Evolutionary conservation across 92 coral and sea anemone genomes (phyloP), one percentile per base, ranked within the genome.

Genomic region (Actinostola sp.): DNA sequence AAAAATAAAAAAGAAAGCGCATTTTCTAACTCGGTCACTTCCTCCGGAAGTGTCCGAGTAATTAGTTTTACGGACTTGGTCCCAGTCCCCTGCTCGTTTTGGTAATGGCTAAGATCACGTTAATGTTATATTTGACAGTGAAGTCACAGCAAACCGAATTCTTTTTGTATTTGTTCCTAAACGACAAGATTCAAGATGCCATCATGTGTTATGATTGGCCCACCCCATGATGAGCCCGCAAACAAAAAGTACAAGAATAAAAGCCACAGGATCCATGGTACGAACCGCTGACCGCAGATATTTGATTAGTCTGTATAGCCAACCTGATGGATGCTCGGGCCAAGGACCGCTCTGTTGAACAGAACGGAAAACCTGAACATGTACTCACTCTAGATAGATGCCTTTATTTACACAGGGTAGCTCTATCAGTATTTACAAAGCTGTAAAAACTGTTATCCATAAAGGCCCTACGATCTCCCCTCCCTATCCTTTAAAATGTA

Each of bases 231-330:
- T 19, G 8, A 75, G 43, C n/a, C 86, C 95, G 73, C 76, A 82
- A 0, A 71, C 51, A 48, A 89, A 83, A 30, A 92, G 75, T 2
- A 76, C 67, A 55, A 79, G 65, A 67, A 87, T 75, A 54, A 89
- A 93, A 41, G 62, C 61, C 3, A 93, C 59, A 0, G 98, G 91
- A 38, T 93, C 98, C 72, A 86, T 46, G 0, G 73, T 71, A 59
- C 89, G 86, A 8, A 78, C 89, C 26, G 87, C 67, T n/a, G 88
- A 78, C 28, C 98, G 98, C 9, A 93, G 89, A 55, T 93, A 80
- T 26, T 72, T 72, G 54, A 93, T 62, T n/a, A 82, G 51, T 35
- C 51, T 64, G 80, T 90, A 78, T 1, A 90, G 72, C 9, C 80
- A 71, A 21, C 98, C 98, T 39, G 84, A 81, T 8, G 93, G 87